Base-by-base conservation (phyloP, 2,888 invertebrate genomes). In the Drosophila bunnanda region DNA sequence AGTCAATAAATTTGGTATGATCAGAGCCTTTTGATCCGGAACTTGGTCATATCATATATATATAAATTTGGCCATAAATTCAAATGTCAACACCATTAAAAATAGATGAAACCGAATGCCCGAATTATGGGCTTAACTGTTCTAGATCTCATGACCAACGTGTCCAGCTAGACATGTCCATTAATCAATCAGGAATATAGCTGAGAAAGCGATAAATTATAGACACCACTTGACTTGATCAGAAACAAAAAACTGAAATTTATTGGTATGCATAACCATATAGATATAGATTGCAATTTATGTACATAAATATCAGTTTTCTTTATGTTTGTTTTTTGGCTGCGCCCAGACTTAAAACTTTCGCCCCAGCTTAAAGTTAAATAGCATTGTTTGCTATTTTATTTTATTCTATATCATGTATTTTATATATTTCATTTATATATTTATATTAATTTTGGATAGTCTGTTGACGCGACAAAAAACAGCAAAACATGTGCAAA, bases 391-490 rank as follows among this genome's bases (percentile, higher is more conserved):
- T 44, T 39, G 22, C 32, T 30, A 28, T 22, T 44, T 15, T 46
- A 17, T 46, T 22, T n/a, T n/a, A n/a, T n/a, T n/a, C n/a, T n/a
- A n/a, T n/a, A n/a, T n/a, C n/a, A n/a, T n/a, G n/a, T n/a, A 5
- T 48, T 6, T 32, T 34, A 36, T n/a, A 12, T 43, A 43, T 50
- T 10, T 34, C 17, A 30, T 60, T 36, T 20, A 17, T 12, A 30
- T 30, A 32, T 38, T 20, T 12, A 32, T 12, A 17, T 38, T 58
- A 57, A 17, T 60, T 50, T 61, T 56, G 34, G 39, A 41, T 10
- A 15, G 64, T 54, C 72, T 71, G 54, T 68, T 59, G 68, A 68
- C 69, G 67, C 50, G 38, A n/a, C 54, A 12, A 58, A 56, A 41
- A 44, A 55, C 57, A 65, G 25, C 20, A 8, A 38, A 46, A 65